Evolutionary conservation across 23 tunicate genomes (phyloP), one percentile per base, ranked within the genome.

Genomic region (Diplosoma virens): DNA sequence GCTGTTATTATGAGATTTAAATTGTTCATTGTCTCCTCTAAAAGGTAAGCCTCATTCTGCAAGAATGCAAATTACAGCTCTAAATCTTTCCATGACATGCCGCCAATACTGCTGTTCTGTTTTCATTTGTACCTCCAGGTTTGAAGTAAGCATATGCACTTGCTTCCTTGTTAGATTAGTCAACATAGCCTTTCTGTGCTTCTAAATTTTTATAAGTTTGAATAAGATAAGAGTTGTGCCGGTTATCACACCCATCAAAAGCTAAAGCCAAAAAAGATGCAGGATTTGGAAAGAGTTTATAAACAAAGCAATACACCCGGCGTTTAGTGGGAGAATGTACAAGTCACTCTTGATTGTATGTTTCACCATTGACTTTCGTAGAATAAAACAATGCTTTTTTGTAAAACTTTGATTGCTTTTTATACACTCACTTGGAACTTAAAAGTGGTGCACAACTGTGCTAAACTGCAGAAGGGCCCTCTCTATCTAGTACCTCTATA

Each of bases 91-190:
- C 77, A 67, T 17, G 3, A 78, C 83, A 41, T 78, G 69, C 69
- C 77, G 11, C 58, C 83, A 78, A 67, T 58, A 78, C 59, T 61
- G 32, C 37, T 78, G 74, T 65, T 78, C 83, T 73, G 74, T 52
- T 35, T 67, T 73, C 25, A 73, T 73, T 48, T 47, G 32, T 23
- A 47, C 64, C 65, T 73, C 65, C 65, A 23, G 78, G 21, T 73
- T 73, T 73, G 78, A 47, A 23, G 63, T 47, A 47, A 73, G 78
- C 65, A 64, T 73, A 73, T 73, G 7, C 11, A 63, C 78, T 73
- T 64, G 60, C 36, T 48, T 67, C 52, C 74, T 67, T 34, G 74
- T 67, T 35, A 37, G 74, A 26, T n/a, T 35, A 67, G 52, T 34
- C 21, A 16, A 35, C 52, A 67, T 33, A 52, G 52, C 50, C 35